Conservation (phyloP, 2,888 invertebrate genomes). For the Lissonota sp. region DNA sequence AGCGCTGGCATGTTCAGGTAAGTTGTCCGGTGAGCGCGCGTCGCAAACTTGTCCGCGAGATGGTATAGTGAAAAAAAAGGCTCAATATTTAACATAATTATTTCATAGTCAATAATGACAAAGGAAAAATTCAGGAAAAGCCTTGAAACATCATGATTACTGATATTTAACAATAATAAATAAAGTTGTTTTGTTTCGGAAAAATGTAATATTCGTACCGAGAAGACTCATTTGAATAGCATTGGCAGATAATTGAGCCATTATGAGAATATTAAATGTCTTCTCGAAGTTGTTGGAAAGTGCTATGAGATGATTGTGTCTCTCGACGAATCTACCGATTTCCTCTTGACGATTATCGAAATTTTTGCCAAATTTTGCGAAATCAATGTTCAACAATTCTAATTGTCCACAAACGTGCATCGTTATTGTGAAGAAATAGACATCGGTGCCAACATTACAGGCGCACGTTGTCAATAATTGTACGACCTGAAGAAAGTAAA, state of each 20-base stretch:
- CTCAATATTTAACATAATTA: too few relatives aligned
- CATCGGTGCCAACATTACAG: conserved; percentile 55
- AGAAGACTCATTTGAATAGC: conserved; percentile 50
- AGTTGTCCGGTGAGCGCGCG: too few relatives aligned
- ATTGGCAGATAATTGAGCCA: conserved; percentile 48
- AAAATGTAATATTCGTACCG: conserved; percentile 19
- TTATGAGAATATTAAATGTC: conserved; percentile 54
- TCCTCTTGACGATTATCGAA: conserved; percentile 9
- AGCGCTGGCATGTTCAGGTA: too few relatives aligned
- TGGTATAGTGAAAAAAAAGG: too few relatives aligned
- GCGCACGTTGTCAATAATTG: conserved; percentile 41
- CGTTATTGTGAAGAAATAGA: conserved; percentile 55
- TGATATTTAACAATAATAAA: neutral
- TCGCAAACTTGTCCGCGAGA: too few relatives aligned
- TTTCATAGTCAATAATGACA: too few relatives aligned
- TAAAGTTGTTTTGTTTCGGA: neutral
- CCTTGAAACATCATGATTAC: too few relatives aligned
- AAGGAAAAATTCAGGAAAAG: too few relatives aligned
- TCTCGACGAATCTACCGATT: conserved; percentile 24
- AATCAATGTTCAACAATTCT: conserved; percentile 25
- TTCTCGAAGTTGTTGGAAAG: conserved; percentile 53
- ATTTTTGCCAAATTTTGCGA: conserved; percentile 30
- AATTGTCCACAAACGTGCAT: conserved; percentile 60
- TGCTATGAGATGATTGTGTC: conserved; percentile 47
- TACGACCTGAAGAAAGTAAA: conserved; percentile 54